Evolutionary conservation across 1,140 invertebrate genomes (phyloP), one percentile per base, ranked within the genome.

Genomic region (Ylistrum balloti): DNA sequence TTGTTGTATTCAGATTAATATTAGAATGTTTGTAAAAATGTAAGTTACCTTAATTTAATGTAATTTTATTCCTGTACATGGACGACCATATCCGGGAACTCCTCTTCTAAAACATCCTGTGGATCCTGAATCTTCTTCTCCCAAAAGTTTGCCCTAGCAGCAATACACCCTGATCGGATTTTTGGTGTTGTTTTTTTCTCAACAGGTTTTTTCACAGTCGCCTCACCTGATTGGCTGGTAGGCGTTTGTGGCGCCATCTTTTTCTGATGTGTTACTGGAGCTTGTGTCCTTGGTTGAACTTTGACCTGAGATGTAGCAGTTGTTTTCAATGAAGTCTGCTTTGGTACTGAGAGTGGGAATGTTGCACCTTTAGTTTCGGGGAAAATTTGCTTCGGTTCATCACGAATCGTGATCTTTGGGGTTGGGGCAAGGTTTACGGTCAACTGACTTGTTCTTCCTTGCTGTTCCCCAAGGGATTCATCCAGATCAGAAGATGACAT

Each of bases 101-200:
- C 92, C 0, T 93, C 91, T 45, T 94, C 93, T 28, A 91, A 90
- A 22, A 85, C 74, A 32, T 45, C 86, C 32, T 88, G 88, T 11
- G 92, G 93, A 28, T 93, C 92, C 22, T 93, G 90, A n/a, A 94
- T 94, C 7, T 88, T 91, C 10, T 94, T 93, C 89, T 95, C 95
- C 95, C 95, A 95, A 90, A 95, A 95, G 33, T 93, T 92, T 0
- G 95, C 93, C 85, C 94, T 92, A 0, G 95, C 95, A 28, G 92
- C 93, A 74, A 94, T 95, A 85, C 94, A 93, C 0, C 95, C 95
- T 85, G 91, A 90, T 38, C 92, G 87, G 20, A 95, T 95, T 90
- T 90, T 93, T 15, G 95, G 92, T 13, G 34, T 74, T 11, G 87
- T 88, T 33, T 90, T 91, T 35, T 56, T 87, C 20, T 41, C 28